A percentile compares a stretch with the other conserved stretches of the same genome.
Conservation (phyloP, 2,113 vertebrate species). For the Galbula dea region DNA sequence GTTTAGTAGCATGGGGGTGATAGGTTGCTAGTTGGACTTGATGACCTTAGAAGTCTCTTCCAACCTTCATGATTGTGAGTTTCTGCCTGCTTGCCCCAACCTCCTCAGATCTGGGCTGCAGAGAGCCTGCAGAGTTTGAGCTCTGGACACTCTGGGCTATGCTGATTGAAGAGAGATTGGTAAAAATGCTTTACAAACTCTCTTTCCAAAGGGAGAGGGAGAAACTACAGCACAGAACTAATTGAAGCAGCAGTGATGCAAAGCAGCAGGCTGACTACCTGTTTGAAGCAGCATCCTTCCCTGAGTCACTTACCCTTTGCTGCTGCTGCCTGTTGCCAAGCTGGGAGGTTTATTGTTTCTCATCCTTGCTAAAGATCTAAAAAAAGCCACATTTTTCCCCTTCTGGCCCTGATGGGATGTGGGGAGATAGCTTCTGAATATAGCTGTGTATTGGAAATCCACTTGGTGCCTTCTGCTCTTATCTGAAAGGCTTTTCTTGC, state of each 20-base stretch:
- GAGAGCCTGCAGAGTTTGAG: background rate
- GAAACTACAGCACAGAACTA: background rate
- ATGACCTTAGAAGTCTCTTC: no score
- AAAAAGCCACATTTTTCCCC: no score
- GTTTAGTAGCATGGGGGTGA: no score
- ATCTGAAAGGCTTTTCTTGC: background rate
- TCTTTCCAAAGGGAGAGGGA: background rate
- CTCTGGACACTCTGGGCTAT: background rate
- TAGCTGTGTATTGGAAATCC: background rate
- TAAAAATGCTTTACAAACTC: background rate
- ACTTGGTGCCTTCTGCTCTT: background rate
- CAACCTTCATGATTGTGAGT: no score
- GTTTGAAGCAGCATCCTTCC: rapidly evolving
- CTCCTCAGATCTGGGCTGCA: background rate
- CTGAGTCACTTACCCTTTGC: background rate
- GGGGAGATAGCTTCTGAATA: background rate
- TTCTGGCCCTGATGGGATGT: background rate
- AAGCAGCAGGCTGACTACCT: background rate
- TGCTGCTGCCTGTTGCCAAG: background rate
- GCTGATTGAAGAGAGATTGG: background rate
- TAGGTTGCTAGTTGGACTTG: no score
- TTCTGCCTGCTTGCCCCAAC: background rate
- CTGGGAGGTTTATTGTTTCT: background rate
- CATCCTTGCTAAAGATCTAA: background rate
- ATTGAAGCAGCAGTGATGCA: background rate